phyloP scores from a whole-genome alignment of 2,888 invertebrate genomes.

The Dynastes tityus region DNA sequence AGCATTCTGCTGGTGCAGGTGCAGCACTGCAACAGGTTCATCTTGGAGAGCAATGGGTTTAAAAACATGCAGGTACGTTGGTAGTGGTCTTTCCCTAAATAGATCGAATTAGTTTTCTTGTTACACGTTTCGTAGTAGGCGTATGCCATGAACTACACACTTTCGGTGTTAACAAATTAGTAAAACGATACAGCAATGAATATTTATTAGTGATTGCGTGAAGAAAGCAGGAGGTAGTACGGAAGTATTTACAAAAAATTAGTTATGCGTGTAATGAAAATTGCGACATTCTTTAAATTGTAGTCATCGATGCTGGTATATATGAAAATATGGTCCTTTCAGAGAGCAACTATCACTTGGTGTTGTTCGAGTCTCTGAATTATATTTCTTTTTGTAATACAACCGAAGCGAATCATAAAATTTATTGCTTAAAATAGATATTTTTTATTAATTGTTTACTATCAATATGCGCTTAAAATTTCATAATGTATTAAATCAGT shows the following conservation, averaged over 20 bases:
- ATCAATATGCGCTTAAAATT: no score
- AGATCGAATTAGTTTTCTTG: slow-evolving; percentile 17
- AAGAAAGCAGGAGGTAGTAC: background rate
- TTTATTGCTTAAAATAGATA: no score
- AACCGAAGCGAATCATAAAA: no score
- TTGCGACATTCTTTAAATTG: background rate
- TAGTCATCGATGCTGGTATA: background rate
- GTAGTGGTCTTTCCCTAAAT: slow-evolving; percentile 9
- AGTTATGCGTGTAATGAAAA: background rate
- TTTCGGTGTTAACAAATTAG: slow-evolving; percentile 11
- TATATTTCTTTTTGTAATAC: no score
- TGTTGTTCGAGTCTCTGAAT: no score
- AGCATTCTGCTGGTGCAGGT: slow-evolving; percentile 77
- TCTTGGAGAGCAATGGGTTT: slow-evolving; percentile 78
- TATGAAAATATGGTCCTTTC: background rate
- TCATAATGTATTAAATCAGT: no score
- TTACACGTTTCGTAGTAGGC: background rate
- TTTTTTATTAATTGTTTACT: no score
- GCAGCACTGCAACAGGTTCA: slow-evolving; percentile 74
- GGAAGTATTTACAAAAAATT: background rate
- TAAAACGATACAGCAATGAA: slow-evolving; percentile 8
- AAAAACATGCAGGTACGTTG: slow-evolving; percentile 73
- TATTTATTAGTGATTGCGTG: background rate
- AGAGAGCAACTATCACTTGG: no score
- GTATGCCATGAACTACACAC: background rate